Evolutionary conservation across 1,140 invertebrate genomes (phyloP).

Genomic region (Linepithema humile): DNA sequence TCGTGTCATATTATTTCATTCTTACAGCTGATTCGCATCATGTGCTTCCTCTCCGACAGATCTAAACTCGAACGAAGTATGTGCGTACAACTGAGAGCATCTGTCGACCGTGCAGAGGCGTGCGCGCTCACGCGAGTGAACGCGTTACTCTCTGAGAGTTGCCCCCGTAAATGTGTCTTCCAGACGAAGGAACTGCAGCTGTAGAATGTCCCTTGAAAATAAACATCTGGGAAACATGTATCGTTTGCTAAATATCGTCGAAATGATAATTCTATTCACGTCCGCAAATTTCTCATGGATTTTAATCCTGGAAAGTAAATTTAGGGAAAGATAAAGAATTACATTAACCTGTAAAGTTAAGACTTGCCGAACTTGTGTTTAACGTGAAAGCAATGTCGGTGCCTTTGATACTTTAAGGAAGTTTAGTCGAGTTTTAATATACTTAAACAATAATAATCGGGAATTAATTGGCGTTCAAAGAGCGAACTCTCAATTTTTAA

Average conservation of each 20-base stretch:
- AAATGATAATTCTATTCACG: background rate
- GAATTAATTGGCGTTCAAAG: background rate
- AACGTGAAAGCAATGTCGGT: background rate
- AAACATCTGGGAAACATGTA: conserved; percentile 9
- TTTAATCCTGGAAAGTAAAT: background rate
- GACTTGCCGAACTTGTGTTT: background rate
- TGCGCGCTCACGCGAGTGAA: conserved; percentile 44
- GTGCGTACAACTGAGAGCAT: conserved; percentile 27
- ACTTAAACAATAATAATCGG: conserved; percentile 8
- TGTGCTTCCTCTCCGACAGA: conserved; percentile 17
- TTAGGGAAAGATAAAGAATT: background rate
- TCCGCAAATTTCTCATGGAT: background rate
- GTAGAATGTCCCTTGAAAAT: background rate
- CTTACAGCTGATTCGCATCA: conserved; percentile 11
- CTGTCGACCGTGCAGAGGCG: conserved; percentile 6
- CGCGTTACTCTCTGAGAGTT: conserved; percentile 34
- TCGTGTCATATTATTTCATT: conserved; percentile 25
- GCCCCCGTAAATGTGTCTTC: conserved; percentile 21
- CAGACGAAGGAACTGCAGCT: background rate
- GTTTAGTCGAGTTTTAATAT: background rate
- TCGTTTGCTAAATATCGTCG: conserved; percentile 5
- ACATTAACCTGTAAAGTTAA: background rate
- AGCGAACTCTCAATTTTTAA: background rate
- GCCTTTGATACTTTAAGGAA: background rate
- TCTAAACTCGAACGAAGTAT: background rate